phyloP scores from a whole-genome alignment of 2,888 invertebrate genomes.

The Thelaira solivaga region DNA sequence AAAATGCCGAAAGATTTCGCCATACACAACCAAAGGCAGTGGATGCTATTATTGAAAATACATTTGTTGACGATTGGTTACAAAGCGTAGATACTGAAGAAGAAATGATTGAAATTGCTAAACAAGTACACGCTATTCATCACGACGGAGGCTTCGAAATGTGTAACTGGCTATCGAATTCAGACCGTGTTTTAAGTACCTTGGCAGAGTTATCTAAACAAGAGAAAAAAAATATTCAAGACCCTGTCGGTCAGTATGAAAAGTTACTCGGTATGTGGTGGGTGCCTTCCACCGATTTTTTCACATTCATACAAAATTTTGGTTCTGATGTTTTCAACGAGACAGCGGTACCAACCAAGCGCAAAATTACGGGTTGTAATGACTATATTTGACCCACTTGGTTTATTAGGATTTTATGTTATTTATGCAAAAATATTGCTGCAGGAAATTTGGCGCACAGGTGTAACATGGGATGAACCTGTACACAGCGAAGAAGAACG shows the following conservation, averaged over 20 bases:
- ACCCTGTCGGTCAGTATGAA: not conserved
- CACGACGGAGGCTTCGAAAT: conserved; percentile 47
- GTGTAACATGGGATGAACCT: no score
- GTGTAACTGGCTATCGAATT: conserved; percentile 52
- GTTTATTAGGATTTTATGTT: not conserved
- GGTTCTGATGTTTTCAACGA: not conserved
- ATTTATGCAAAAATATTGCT: no score
- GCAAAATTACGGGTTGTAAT: not conserved
- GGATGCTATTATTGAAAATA: no score
- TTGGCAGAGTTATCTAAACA: no score
- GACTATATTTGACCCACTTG: not conserved
- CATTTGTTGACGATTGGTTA: no score
- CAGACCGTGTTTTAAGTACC: no score
- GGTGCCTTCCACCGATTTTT: not conserved
- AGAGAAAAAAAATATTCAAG: no score
- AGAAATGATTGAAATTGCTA: conserved; percentile 33
- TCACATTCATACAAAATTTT: not conserved
- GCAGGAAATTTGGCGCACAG: no score
- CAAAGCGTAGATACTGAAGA: not conserved
- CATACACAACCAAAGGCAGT: no score
- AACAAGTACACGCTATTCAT: conserved; percentile 38
- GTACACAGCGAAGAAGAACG: no score
- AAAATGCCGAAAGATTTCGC: no score
- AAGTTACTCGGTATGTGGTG: not conserved
- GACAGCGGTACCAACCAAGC: not conserved